These are phyloP conservation scores for Trachemys scripta DNA, from an alignment of 2,113 vertebrate genomes.

Conservation along the genomic window DNA sequence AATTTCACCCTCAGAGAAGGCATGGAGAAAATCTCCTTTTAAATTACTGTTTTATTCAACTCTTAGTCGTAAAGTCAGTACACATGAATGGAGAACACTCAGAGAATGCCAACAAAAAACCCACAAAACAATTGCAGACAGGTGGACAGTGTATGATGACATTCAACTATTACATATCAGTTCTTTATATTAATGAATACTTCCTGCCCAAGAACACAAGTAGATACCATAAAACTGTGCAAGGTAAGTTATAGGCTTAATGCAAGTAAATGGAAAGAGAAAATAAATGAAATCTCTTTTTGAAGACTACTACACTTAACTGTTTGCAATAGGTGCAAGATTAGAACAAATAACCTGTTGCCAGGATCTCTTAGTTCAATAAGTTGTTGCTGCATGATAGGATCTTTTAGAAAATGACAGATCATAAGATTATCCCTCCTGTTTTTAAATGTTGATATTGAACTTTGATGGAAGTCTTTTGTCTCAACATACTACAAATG, in stretches of 20 bases:
- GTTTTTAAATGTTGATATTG: not conserved
- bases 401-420: not conserved
- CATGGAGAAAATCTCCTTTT: not conserved
- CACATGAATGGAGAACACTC: not conserved
- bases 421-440: not conserved
- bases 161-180: not conserved
- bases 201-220: not conserved
- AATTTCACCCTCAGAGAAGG: not conserved
- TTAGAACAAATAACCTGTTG: not conserved
- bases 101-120: not conserved
- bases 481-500: not conserved
- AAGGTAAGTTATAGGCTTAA: not conserved
- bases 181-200: not conserved
- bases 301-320: fast-evolving
- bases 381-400: not conserved
- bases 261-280: not conserved
- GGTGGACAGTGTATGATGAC: not conserved
- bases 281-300: not conserved
- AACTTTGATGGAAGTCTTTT: not conserved
- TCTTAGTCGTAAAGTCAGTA: not conserved
- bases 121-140: fast-evolving
- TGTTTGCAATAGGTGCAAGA: not conserved
- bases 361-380: not conserved
- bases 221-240: not conserved
- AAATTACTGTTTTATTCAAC: not conserved